Evolutionary conservation across 92 coral and sea anemone species (phyloP).

Genomic region (Porites divaricata): DNA sequence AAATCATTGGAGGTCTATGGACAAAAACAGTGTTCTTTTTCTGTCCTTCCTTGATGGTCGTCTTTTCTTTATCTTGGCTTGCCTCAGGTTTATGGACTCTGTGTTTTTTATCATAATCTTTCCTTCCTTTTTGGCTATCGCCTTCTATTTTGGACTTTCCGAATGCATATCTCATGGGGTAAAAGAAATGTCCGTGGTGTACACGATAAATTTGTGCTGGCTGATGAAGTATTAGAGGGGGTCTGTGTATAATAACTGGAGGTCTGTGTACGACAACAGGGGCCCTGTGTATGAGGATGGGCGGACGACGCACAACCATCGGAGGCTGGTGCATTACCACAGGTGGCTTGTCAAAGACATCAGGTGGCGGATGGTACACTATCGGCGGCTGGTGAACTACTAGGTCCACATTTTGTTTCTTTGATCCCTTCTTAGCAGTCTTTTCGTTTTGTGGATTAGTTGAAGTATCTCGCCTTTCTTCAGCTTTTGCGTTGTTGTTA

Average conservation of each 20-base stretch:
- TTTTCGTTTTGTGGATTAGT: neutral
- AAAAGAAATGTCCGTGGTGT: conserved; percentile 31
- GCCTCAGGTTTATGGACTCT: neutral
- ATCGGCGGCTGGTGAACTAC: conserved; percentile 85
- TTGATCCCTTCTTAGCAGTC: conserved; percentile 13
- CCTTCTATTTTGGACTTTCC: conserved; percentile 62
- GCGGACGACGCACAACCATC: conserved; percentile 76
- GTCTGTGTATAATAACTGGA: conserved; percentile 75
- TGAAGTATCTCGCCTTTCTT: conserved; percentile 4
- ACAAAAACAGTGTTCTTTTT: conserved; percentile 85
- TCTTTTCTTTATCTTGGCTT: neutral
- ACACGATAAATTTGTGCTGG: conserved; percentile 63
- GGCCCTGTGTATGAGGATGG: conserved; percentile 74
- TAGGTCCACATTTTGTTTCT: conserved; percentile 58
- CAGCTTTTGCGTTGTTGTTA: neutral
- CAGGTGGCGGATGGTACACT: conserved; percentile 75
- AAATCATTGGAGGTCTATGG: conserved; percentile 93
- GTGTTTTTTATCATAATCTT: neutral
- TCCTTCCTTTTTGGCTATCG: neutral
- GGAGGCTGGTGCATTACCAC: conserved; percentile 77
- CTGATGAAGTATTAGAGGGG: conserved; percentile 73
- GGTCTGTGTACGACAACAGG: conserved; percentile 83
- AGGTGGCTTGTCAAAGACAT: conserved; percentile 76
- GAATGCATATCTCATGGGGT: conserved; percentile 34
- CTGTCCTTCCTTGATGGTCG: conserved; percentile 52